These are phyloP conservation scores for Grammomys surdaster DNA, from an alignment of 2,113 vertebrate species.

Conservation along the genomic window DNA sequence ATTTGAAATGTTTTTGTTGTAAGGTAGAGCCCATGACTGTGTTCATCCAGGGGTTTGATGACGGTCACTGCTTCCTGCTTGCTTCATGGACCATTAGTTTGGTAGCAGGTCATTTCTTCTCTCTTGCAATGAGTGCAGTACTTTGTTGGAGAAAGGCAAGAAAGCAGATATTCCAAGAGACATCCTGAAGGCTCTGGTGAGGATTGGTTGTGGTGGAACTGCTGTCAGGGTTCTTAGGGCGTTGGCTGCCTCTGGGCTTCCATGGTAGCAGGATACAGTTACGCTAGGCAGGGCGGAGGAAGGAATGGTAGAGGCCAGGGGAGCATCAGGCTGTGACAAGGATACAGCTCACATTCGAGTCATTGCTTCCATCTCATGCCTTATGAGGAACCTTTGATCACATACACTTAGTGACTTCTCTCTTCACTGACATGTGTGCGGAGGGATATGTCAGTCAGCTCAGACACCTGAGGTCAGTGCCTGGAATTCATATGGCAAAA, in stretches of 20 bases:
- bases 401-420: rapidly evolving
- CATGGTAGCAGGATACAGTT: no score
- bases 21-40: not conserved
- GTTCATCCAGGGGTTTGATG: not conserved
- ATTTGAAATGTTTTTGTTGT: not conserved
- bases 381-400: rapidly evolving
- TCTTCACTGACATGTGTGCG: rapidly evolving
- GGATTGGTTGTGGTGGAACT: no score
- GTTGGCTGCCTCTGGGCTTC: not conserved
- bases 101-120: not conserved
- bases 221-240: not conserved
- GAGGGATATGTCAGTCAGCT: rapidly evolving
- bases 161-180: not conserved
- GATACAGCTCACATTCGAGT: rapidly evolving
- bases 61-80: not conserved
- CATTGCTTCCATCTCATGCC: rapidly evolving
- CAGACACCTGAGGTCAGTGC: rapidly evolving
- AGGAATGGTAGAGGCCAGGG: not conserved
- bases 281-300: not conserved
- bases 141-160: not conserved
- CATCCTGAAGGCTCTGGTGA: not conserved
- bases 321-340: rapidly evolving
- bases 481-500: not conserved
- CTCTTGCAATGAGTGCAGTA: not conserved
- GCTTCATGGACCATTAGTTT: not conserved